phyloP scores from a whole-genome alignment of 1,140 invertebrate species.

The Oedothorax gibbosus region DNA sequence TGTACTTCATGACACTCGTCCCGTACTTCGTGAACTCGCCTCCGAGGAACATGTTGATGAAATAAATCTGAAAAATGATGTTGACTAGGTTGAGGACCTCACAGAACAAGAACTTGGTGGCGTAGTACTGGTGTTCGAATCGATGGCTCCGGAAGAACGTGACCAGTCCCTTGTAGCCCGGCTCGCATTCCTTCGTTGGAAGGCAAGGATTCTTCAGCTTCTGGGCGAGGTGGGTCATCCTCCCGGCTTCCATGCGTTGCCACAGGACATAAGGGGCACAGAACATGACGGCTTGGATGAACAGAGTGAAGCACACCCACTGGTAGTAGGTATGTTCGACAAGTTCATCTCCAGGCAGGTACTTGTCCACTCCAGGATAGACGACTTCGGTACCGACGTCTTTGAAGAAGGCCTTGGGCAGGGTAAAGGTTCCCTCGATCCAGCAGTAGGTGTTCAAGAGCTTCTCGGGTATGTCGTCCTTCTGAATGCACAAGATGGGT shows the following conservation, averaged over 20 bases:
- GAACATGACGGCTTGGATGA: conserved; percentile 65
- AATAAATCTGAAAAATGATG: conserved; percentile 82
- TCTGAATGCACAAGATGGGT: conserved; percentile 63
- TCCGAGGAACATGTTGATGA: conserved; percentile 85
- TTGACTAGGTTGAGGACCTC: conserved; percentile 74
- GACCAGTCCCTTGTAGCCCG: conserved; percentile 74
- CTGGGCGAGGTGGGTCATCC: conserved; percentile 71
- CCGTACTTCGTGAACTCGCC: conserved; percentile 89
- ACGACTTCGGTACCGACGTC: conserved; percentile 62
- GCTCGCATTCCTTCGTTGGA: conserved; percentile 14
- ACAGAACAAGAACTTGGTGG: conserved; percentile 79
- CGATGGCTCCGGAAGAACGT: conserved; percentile 85
- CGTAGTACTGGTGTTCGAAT: conserved; percentile 87
- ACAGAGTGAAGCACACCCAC: conserved; percentile 64
- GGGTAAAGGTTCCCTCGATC: conserved; percentile 63
- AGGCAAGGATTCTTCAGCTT: conserved; percentile 68
- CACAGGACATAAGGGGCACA: conserved; percentile 64
- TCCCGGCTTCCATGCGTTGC: conserved; percentile 77
- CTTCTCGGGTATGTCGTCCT: conserved; percentile 58
- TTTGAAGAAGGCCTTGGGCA: conserved; percentile 75
- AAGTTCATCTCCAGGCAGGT: conserved; percentile 9
- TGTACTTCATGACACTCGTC: conserved; percentile 82
- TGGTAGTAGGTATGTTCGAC: conserved; percentile 65
- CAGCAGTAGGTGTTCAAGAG: conserved; percentile 64
- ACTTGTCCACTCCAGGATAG: conserved; percentile 69